A percentile compares a stretch with the other conserved stretches of the same genome.
phyloP scores from a whole-genome alignment of 2,797 vertebrate genomes.

The Sparus aurata region DNA sequence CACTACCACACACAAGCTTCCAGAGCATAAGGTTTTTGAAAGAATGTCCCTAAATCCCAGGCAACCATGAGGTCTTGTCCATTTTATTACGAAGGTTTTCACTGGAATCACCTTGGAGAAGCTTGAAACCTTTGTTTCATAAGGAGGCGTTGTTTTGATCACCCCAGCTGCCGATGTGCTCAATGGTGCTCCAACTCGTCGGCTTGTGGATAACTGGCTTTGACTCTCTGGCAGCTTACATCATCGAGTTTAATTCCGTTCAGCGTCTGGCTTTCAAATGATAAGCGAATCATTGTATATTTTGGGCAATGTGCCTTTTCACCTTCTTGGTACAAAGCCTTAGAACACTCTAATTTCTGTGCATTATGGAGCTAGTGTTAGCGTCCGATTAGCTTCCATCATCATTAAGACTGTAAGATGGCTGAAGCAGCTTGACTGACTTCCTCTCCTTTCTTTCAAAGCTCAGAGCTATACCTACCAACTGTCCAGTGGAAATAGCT shows the following conservation, averaged over 20 bases:
- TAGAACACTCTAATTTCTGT: not conserved
- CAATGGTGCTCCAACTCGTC: not conserved
- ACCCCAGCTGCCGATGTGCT: not conserved
- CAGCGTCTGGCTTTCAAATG: not conserved
- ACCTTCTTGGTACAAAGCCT: not conserved
- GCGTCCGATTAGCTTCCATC: not conserved
- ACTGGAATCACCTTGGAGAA: not conserved
- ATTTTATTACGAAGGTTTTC: not conserved
- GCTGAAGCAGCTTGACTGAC: not conserved
- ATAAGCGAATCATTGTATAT: not conserved
- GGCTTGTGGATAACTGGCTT: not conserved
- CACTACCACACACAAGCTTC: not conserved
- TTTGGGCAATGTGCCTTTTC: not conserved
- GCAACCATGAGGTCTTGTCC: not conserved
- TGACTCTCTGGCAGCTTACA: not conserved
- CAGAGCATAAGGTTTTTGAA: not conserved
- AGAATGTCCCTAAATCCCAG: not conserved
- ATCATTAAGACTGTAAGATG: not conserved
- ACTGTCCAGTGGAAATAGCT: not conserved
- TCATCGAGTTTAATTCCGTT: not conserved
- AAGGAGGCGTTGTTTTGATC: constrained; percentile 3
- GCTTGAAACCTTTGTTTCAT: not conserved
- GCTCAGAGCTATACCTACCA: not conserved
- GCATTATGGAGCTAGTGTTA: not conserved
- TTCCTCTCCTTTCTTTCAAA: too few species aligned